Conservation (phyloP, 2,888 invertebrate species). For the Hirtodrosophila alboralis region DNA sequence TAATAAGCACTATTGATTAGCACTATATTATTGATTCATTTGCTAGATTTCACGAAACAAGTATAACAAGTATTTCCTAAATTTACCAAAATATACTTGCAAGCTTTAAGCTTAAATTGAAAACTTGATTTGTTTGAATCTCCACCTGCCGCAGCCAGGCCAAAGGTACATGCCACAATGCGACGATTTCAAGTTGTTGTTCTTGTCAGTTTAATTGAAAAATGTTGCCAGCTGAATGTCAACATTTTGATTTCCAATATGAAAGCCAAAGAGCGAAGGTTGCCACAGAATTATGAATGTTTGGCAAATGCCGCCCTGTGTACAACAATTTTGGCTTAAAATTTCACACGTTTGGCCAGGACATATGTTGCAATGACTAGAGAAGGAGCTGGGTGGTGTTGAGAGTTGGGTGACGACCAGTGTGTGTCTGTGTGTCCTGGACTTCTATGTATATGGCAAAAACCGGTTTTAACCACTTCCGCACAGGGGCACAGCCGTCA, state of each 20-base stretch:
- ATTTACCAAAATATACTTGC: too few species aligned
- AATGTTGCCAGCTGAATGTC: conserved; percentile 69
- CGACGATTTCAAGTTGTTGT: conserved; percentile 20
- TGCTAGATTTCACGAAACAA: too few species aligned
- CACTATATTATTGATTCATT: too few species aligned
- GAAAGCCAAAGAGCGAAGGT: conserved; percentile 43
- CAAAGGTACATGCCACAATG: conserved; percentile 14
- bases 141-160: too few species aligned
- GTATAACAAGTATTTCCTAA: too few species aligned
- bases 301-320: conserved; percentile 21
- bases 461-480: conserved; percentile 68
- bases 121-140: too few species aligned
- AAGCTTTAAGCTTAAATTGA: too few species aligned
- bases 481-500: conserved; percentile 62
- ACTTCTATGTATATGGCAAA: too few species aligned
- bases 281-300: conserved; percentile 53
- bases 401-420: conserved; percentile 5
- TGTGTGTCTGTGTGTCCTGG: conserved; percentile 19
- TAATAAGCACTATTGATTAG: too few species aligned
- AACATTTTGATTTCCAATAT: conserved; percentile 80
- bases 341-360: conserved; percentile 75
- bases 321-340: conserved; percentile 60
- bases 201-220: conserved; percentile 67
- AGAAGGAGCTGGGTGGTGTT: conserved; percentile 1
- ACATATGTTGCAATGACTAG: conserved; percentile 56